phyloP scores from a whole-genome alignment of 1,140 invertebrate genomes.

The Pollicipes pollicipes region DNA sequence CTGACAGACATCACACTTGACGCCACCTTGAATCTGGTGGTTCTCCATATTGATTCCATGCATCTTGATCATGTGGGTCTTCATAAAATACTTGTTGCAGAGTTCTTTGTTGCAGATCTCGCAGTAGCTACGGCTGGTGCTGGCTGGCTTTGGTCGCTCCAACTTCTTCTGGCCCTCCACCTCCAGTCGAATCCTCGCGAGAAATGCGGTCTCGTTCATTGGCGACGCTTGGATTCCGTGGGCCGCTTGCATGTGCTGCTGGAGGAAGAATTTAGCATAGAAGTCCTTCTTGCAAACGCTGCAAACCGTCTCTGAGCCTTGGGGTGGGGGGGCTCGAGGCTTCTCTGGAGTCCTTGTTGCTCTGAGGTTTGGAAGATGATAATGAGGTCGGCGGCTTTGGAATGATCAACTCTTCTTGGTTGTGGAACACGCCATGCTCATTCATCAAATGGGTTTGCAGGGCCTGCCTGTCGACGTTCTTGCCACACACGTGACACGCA shows the following conservation, averaged over 20 bases:
- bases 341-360: background rate
- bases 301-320: conserved; percentile 20
- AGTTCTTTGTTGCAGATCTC: conserved; percentile 98
- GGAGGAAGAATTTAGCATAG: conserved; percentile 37
- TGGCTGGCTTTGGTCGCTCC: conserved; percentile 28
- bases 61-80: conserved; percentile 98
- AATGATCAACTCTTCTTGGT: background rate
- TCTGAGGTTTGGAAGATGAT: background rate
- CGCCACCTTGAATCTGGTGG: conserved; percentile 61
- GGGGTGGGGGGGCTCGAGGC: conserved; percentile 7
- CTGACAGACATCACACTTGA: conserved; percentile 89
- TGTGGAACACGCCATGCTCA: conserved; percentile 32
- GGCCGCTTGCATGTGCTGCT: conserved; percentile 38
- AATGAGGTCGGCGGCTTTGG: background rate
- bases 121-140: conserved; percentile 61
- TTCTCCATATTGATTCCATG: conserved; percentile 92
- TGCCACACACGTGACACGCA: conserved; percentile 35
- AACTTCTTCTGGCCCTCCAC: conserved; percentile 14
- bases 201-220: conserved; percentile 14
- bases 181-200: conserved; percentile 17
- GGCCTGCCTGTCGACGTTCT: conserved; percentile 36
- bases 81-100: conserved; percentile 99
- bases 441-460: conserved; percentile 39
- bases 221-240: conserved; percentile 24
- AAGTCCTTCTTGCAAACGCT: conserved; percentile 40